Evolutionary conservation across 2,888 invertebrate species (phyloP), one percentile per base, ranked within the genome.

Genomic region (Eristalinus aeneus): DNA sequence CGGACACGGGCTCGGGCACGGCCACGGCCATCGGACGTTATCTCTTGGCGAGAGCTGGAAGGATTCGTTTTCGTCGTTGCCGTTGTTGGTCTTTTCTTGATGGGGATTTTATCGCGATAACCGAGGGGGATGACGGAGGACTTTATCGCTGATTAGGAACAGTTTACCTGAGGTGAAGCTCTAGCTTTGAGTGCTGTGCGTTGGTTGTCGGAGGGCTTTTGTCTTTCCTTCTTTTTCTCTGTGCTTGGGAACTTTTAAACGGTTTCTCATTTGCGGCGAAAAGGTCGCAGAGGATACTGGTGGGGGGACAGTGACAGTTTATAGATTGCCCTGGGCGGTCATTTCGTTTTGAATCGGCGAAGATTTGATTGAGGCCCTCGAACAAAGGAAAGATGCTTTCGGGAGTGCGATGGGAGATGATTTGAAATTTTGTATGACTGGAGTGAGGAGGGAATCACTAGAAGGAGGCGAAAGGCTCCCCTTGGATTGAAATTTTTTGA

Each of bases 61-160:
- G 39, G 65, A 65, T 46, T 61, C n/a, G 58, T 46, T 12, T 12
- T 68, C 31, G 72, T 77, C 16, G 46, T 8, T 16, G 46, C 8
- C n/a, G 39, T 27, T 27, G 27, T 27, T 27, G n/a, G 12, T n/a
- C n/a, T n/a, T 16, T 5, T n/a, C 16, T 75, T 72, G 72, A 60
- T 69, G 63, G 27, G 36, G 77, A 77, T 81, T 69, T 77, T 81
- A 81, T 81, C 81, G 20, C 10, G 46, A 16, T 46, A n/a, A 46
- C 16, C 16, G 46, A 3, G 23, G 12, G 27, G 12, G 8, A 56
- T 27, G 27, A 27, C 27, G 60, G 36, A 27, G 53, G 23, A 32
- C 54, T 64, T 77, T 64, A 69, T 72, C 73, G 73, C 54, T 86
- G 85, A 86, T 86, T 86, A 77, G 81, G 39, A 81, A 73, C 32